Evolutionary conservation across 2,113 vertebrate species (phyloP).

Genomic region (Pomatorhinus ruficollis): DNA sequence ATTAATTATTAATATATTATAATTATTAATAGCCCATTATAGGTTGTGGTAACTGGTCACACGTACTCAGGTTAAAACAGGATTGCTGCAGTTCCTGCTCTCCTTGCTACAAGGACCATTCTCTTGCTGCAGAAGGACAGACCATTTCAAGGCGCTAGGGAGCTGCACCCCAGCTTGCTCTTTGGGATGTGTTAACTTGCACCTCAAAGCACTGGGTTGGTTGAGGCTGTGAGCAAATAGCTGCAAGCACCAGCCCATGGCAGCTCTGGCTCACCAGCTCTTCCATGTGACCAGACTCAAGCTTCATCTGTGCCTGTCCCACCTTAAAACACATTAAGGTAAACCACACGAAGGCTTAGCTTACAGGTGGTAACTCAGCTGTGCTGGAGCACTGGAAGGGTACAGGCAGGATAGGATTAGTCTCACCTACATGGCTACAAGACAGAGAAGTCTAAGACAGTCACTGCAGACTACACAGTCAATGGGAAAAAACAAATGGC

Average conservation of each 20-base stretch:
- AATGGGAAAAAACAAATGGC: not conserved
- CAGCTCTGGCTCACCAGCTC: not conserved
- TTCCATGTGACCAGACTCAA: not conserved
- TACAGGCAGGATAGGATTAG: not conserved
- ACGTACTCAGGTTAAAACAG: not conserved
- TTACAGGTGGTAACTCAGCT: not conserved
- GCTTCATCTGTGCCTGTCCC: not conserved
- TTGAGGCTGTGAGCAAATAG: not conserved
- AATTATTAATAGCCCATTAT: not conserved
- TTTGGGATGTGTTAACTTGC: not conserved
- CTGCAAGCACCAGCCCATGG: not conserved
- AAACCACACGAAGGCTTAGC: not conserved
- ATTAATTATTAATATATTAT: no score
- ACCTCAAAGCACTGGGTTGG: fast-evolving
- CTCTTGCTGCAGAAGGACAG: not conserved
- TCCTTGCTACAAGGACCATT: not conserved
- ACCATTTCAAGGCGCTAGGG: not conserved
- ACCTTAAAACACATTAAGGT: not conserved
- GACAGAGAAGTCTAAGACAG: not conserved
- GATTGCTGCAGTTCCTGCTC: not conserved
- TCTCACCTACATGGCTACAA: not conserved
- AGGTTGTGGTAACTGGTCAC: not conserved
- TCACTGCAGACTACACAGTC: not conserved
- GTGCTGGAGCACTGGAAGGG: not conserved
- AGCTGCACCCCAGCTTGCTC: not conserved